Conservation (phyloP, 2,888 invertebrate genomes). For the Mimachlamys varia region DNA sequence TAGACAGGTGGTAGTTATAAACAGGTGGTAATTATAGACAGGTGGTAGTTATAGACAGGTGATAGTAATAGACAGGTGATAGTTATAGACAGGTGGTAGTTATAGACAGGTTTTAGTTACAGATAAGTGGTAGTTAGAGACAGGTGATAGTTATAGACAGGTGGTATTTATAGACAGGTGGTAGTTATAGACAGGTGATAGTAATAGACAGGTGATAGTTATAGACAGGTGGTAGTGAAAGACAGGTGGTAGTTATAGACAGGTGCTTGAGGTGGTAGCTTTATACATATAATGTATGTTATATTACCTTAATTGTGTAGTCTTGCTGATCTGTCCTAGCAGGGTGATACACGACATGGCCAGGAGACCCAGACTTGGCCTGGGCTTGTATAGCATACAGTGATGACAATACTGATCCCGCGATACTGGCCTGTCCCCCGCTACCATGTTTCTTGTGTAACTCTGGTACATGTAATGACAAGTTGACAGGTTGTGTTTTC, state of each 20-base stretch:
- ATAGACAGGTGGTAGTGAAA: too few relatives aligned
- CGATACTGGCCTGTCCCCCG: background rate
- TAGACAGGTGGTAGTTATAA: background rate
- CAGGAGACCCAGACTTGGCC: background rate
- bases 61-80: too few relatives aligned
- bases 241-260: background rate
- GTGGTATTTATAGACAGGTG: too few relatives aligned
- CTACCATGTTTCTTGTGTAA: constrained; percentile 31
- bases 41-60: too few relatives aligned
- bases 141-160: background rate
- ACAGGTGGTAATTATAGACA: too few relatives aligned
- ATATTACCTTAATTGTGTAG: constrained; percentile 4
- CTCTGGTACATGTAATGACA: constrained; percentile 43
- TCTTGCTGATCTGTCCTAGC: background rate
- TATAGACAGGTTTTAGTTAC: too few relatives aligned
- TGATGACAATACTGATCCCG: background rate
- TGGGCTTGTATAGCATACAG: background rate
- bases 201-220: too few relatives aligned
- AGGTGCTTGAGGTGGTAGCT: background rate
- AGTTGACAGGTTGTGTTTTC: constrained; percentile 47
- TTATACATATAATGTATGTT: too few relatives aligned
- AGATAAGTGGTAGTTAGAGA: too few relatives aligned
- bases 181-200: too few relatives aligned
- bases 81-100: too few relatives aligned
- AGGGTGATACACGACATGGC: background rate